These are phyloP conservation scores for Poeciliopsis presidionis DNA, from an alignment of 2,797 vertebrate species.

Conservation along the genomic window DNA sequence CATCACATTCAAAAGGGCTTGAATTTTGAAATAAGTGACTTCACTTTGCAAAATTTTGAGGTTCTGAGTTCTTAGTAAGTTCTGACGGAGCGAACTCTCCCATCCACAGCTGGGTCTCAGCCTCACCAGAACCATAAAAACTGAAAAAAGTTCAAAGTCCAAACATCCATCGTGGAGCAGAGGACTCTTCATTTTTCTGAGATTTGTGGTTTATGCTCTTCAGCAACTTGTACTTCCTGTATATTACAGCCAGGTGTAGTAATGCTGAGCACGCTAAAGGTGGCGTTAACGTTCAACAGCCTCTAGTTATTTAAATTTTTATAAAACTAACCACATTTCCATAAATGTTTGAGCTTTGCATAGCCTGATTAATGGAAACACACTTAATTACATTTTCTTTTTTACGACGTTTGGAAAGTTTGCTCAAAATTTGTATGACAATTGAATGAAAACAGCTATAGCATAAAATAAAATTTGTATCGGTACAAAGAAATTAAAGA, in stretches of 20 bases:
- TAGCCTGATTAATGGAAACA: too few relatives aligned
- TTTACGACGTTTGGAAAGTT: background rate
- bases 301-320: too few relatives aligned
- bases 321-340: too few relatives aligned
- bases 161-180: background rate
- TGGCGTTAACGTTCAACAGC: too few relatives aligned
- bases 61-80: background rate
- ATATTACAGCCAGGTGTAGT: background rate
- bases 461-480: background rate
- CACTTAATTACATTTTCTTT: background rate
- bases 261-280: too few relatives aligned
- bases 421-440: background rate
- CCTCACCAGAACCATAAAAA: too few relatives aligned
- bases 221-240: background rate
- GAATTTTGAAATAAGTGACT: too few relatives aligned
- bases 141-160: too few relatives aligned
- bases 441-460: background rate
- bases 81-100: too few relatives aligned
- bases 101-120: too few relatives aligned
- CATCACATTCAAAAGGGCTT: background rate
- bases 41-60: too few relatives aligned
- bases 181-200: background rate
- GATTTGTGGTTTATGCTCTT: too few relatives aligned
- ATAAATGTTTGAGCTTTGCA: background rate
- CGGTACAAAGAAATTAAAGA: background rate